Evolutionary conservation across 2,888 invertebrate genomes (phyloP).

Genomic region (Eupithecia dodoneata): DNA sequence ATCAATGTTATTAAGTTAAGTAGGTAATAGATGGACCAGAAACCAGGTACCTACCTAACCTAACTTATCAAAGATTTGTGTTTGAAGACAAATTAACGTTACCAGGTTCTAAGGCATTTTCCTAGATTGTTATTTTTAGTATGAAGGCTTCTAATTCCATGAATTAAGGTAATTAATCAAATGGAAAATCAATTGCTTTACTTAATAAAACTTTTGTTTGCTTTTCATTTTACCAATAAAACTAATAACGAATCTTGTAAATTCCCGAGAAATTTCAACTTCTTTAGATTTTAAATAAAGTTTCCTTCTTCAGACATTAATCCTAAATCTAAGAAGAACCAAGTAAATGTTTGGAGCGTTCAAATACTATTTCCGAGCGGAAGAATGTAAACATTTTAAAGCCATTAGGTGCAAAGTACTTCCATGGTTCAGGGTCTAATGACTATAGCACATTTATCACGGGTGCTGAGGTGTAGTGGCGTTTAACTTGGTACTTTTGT

Average conservation of each 20-base stretch:
- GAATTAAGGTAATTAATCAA: background rate
- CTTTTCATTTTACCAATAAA: background rate
- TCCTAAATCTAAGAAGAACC: conserved; percentile 3
- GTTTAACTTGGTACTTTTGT: conserved; percentile 1
- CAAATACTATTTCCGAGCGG: conserved; percentile 16
- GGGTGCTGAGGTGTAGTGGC: conserved; percentile 6
- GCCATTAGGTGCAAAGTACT: conserved; percentile 13
- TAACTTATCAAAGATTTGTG: background rate
- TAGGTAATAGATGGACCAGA: background rate
- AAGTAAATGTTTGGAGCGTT: conserved; percentile 5
- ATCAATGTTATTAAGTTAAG: background rate
- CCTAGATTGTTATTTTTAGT: background rate
- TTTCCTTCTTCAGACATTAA: background rate
- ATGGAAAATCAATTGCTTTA: background rate
- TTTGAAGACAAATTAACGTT: background rate
- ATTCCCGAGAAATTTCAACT: background rate
- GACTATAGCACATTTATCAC: conserved; percentile 10
- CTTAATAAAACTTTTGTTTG: background rate
- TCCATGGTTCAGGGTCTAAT: conserved; percentile 15
- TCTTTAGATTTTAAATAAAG: background rate
- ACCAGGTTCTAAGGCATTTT: background rate
- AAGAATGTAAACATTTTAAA: conserved; percentile 19
- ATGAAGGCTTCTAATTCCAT: background rate
- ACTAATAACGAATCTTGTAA: background rate
- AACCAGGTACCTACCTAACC: background rate